These are phyloP conservation scores for Apis cerana DNA, from an alignment of 1,140 invertebrate genomes.

Conservation along the genomic window DNA sequence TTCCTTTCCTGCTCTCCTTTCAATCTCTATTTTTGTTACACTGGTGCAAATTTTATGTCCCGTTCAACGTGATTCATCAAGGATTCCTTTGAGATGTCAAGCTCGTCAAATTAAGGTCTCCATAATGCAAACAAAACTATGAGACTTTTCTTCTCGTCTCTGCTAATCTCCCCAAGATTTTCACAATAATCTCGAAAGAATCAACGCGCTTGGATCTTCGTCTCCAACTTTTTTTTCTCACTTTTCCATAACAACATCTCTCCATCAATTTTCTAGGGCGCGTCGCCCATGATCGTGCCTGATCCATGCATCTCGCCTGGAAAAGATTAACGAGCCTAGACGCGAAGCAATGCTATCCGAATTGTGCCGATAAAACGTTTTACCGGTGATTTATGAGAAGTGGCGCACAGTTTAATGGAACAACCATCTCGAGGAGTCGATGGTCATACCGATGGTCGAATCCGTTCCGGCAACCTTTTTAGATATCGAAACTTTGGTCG, in stretches of 20 bases:
- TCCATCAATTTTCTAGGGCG: constrained; percentile 36
- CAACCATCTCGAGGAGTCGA: constrained; percentile 22
- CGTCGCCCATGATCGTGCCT: constrained; percentile 38
- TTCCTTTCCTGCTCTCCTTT: no score
- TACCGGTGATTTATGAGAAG: constrained; percentile 41
- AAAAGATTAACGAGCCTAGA: constrained; percentile 37
- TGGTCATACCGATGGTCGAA: background rate
- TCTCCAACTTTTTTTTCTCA: background rate
- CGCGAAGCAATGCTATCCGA: constrained; percentile 42
- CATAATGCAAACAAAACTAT: no score
- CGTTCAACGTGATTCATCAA: no score
- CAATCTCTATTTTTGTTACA: no score
- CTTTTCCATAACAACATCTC: background rate
- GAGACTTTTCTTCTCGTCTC: no score
- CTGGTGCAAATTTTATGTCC: no score
- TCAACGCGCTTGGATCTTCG: no score
- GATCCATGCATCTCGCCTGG: constrained; percentile 25
- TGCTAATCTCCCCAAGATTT: no score
- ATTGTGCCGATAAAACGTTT: constrained; percentile 53
- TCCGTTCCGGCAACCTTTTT: constrained; percentile 28
- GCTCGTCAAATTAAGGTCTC: no score
- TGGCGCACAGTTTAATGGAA: constrained; percentile 33
- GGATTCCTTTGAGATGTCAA: no score
- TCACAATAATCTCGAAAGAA: background rate
- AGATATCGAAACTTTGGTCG: constrained; percentile 8